Conservation (phyloP, 2,888 invertebrate species). For the Athalia rosae region DNA sequence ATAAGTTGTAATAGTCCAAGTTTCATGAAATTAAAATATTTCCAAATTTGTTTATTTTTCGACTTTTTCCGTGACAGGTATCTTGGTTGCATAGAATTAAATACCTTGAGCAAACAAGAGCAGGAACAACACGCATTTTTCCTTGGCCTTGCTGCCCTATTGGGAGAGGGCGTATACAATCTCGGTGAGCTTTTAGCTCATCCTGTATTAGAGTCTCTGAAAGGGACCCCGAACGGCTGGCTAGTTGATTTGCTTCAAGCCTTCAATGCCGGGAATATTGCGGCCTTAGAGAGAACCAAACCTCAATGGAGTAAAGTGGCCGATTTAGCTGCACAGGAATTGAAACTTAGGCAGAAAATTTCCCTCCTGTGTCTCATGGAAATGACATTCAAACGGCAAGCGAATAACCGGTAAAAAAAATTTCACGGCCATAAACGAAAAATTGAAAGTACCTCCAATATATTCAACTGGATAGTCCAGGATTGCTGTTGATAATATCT, state of each 20-base stretch:
- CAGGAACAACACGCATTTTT: slow-evolving; percentile 90
- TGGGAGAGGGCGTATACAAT: slow-evolving; percentile 97
- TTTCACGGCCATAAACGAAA: slow-evolving; percentile 7
- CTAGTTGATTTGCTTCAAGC: slow-evolving; percentile 88
- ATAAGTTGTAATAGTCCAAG: background rate
- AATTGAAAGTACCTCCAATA: slow-evolving; percentile 12
- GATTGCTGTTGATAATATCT: slow-evolving; percentile 6
- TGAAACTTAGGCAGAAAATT: slow-evolving; percentile 92
- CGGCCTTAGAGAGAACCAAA: slow-evolving; percentile 81
- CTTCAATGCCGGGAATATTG: slow-evolving; percentile 90
- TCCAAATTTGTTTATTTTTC: background rate
- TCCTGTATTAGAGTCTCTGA: slow-evolving; percentile 91
- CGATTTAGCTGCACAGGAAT: slow-evolving; percentile 88
- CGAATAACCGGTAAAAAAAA: slow-evolving; percentile 81
- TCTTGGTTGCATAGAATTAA: slow-evolving; percentile 84
- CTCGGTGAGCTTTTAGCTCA: slow-evolving; percentile 97
- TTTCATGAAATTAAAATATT: background rate
- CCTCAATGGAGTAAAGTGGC: slow-evolving; percentile 87
- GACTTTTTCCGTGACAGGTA: slow-evolving; percentile 73
- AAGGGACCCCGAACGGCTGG: slow-evolving; percentile 90
- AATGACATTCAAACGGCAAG: slow-evolving; percentile 97
- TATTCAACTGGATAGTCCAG: background rate
- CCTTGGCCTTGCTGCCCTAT: slow-evolving; percentile 93
- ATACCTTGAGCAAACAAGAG: slow-evolving; percentile 79
- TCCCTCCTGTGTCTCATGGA: slow-evolving; percentile 97